phyloP scores from a whole-genome alignment of 2,888 invertebrate genomes.

The Ditula angustiorana region DNA sequence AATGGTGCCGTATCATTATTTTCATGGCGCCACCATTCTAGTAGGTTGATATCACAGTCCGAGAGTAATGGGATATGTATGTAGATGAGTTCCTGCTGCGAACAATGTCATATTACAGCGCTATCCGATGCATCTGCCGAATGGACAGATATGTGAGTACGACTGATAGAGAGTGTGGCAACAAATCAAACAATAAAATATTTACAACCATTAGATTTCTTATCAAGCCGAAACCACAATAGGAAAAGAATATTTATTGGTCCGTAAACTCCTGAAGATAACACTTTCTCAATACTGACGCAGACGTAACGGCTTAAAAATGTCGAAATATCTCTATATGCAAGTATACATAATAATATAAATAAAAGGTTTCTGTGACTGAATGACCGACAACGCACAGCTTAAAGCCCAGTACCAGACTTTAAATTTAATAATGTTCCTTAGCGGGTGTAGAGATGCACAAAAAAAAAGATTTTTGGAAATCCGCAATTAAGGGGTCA shows the following conservation, averaged over 20 bases:
- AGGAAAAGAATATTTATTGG: slow-evolving; percentile 18
- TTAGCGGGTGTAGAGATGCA: no score
- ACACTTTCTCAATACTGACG: not conserved
- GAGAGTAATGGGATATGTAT: slow-evolving; percentile 69
- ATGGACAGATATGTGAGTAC: slow-evolving; percentile 47
- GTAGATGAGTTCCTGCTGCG: slow-evolving; percentile 64
- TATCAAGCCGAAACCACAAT: slow-evolving; percentile 17
- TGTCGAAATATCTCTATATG: not conserved
- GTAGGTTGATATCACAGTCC: slow-evolving; percentile 53
- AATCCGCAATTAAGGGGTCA: no score
- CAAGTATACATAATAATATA: not conserved
- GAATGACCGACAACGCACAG: no score
- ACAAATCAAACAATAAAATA: slow-evolving; percentile 31
- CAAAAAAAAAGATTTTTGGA: no score
- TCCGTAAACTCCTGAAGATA: slow-evolving; percentile 2
- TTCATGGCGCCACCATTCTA: slow-evolving; percentile 52
- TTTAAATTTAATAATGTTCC: no score
- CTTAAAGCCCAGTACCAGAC: no score
- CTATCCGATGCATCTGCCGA: slow-evolving; percentile 58
- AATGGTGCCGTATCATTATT: slow-evolving; percentile 49
- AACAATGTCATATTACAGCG: slow-evolving; percentile 69
- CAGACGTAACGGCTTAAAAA: not conserved
- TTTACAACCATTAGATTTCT: slow-evolving; percentile 21
- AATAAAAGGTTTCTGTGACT: not conserved
- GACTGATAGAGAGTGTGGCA: slow-evolving; percentile 24